Conservation (phyloP, 2,888 invertebrate species). For the Cerceris rybyensis region DNA sequence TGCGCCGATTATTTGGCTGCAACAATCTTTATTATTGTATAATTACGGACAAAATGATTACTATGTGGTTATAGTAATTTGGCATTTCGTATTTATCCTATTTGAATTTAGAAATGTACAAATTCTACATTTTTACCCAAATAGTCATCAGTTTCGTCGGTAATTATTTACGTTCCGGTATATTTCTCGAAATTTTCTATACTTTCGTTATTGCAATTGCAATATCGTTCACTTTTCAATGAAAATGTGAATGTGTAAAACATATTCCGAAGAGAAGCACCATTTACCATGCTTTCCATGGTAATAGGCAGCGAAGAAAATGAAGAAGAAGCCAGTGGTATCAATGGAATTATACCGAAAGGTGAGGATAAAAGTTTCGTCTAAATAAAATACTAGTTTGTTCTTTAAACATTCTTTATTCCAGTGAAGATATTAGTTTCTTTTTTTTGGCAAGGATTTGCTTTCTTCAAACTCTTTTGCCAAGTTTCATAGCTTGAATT, state of each 20-base stretch:
- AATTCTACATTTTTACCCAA: no score
- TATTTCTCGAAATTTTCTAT: no score
- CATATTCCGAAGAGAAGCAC: no score
- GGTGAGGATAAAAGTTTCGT: conserved; percentile 57
- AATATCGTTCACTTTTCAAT: no score
- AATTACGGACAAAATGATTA: neutral
- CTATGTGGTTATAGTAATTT: no score
- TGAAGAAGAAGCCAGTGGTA: conserved; percentile 44
- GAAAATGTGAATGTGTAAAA: no score
- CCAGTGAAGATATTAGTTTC: conserved; percentile 39
- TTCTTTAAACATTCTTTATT: conserved; percentile 43
- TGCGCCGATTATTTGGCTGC: conserved; percentile 19
- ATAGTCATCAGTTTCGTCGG: no score
- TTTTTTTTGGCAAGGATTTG: conserved; percentile 50
- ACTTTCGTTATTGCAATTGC: no score
- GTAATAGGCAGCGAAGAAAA: conserved; percentile 9
- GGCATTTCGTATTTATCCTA: no score
- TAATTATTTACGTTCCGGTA: no score
- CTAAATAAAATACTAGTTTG: conserved; percentile 29
- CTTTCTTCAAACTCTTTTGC: conserved; percentile 57
- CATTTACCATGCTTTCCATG: neutral
- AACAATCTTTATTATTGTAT: neutral
- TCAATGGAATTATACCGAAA: conserved; percentile 39
- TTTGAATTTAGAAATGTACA: no score
- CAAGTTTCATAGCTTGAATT: conserved; percentile 55